Conservation (phyloP, 2,888 invertebrate genomes). For the Habroteleia sp. region DNA sequence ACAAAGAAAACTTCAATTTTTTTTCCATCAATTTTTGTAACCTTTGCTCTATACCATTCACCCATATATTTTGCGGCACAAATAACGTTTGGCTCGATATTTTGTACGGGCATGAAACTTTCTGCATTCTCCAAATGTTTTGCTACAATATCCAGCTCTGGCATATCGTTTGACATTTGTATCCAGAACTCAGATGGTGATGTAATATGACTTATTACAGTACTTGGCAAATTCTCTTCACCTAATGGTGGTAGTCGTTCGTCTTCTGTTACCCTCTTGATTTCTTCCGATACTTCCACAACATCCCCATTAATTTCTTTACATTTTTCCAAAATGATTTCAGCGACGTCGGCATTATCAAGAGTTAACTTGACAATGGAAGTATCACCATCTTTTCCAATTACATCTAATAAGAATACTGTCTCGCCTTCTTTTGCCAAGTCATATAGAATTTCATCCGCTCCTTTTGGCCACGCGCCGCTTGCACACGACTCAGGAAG, state of each 20-base stretch:
- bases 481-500: slow-evolving; percentile 78
- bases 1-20: slow-evolving; percentile 85
- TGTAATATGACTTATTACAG: slow-evolving; percentile 70
- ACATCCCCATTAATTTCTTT: slow-evolving; percentile 59
- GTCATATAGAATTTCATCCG: slow-evolving; percentile 76
- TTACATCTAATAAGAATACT: slow-evolving; percentile 81
- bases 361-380: slow-evolving; percentile 86
- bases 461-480: slow-evolving; percentile 79
- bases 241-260: slow-evolving; percentile 72
- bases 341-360: slow-evolving; percentile 84
- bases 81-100: slow-evolving; percentile 83
- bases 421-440: slow-evolving; percentile 82
- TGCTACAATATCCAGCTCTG: slow-evolving; percentile 85
- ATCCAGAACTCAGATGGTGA: slow-evolving; percentile 77
- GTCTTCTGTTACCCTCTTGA: background rate
- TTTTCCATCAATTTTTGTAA: slow-evolving; percentile 83
- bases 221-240: slow-evolving; percentile 72
- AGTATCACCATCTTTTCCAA: slow-evolving; percentile 83
- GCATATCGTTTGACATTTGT: slow-evolving; percentile 78
- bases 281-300: background rate
- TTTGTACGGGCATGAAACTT: slow-evolving; percentile 82
- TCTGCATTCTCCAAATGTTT: slow-evolving; percentile 83
- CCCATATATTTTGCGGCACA: slow-evolving; percentile 86
- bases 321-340: slow-evolving; percentile 81
- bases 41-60: slow-evolving; percentile 86